Evolutionary conservation across 2,888 invertebrate species (phyloP).

Genomic region (Endotricha flammealis): DNA sequence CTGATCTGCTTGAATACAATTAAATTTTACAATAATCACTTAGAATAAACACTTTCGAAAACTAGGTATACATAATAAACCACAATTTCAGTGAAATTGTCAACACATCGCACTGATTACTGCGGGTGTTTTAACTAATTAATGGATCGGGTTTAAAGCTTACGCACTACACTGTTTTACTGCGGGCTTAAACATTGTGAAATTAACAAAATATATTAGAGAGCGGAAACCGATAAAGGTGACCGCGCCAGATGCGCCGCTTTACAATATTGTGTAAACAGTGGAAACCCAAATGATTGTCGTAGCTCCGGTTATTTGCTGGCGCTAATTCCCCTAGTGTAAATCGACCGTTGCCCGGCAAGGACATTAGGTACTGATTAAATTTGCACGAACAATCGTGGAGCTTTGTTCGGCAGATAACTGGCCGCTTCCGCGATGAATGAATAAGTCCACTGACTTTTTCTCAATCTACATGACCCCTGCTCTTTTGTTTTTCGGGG

Average conservation of each 20-base stretch:
- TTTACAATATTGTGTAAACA: slow-evolving; percentile 24
- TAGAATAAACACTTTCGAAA: no score
- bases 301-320: slow-evolving; percentile 31
- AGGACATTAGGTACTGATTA: slow-evolving; percentile 54
- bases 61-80: no score
- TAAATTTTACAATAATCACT: no score
- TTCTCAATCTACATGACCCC: slow-evolving; percentile 27
- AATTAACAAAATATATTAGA: background rate
- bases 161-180: no score
- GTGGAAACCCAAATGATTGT: slow-evolving; percentile 20
- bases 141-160: no score
- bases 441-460: slow-evolving; percentile 49
- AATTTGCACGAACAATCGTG: slow-evolving; percentile 68
- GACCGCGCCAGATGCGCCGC: slow-evolving; percentile 32
- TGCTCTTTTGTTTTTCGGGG: slow-evolving; percentile 19
- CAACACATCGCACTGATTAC: no score
- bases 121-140: no score
- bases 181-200: no score
- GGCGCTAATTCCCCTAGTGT: slow-evolving; percentile 36
- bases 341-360: slow-evolving; percentile 30
- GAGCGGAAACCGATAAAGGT: slow-evolving; percentile 13
- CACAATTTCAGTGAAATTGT: no score
- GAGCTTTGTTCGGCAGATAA: slow-evolving; percentile 46
- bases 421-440: slow-evolving; percentile 45
- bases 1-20: no score